Base-by-base conservation (phyloP, 2,797 vertebrate genomes). In the Labeo calbasu region DNA sequence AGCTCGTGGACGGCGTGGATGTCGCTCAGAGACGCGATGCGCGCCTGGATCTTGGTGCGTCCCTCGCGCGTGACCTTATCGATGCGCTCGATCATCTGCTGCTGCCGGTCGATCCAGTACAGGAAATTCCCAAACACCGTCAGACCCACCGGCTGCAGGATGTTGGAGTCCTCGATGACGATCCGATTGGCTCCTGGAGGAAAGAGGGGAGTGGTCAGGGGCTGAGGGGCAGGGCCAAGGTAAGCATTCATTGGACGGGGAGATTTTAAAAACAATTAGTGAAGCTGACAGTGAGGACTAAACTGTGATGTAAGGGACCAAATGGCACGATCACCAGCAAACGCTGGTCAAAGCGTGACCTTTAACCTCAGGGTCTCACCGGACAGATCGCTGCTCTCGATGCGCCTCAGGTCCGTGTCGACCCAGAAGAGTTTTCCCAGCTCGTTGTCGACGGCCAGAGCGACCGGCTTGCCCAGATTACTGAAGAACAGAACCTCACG, bases 71-170 rank as follows among this genome's bases (percentile, higher is more conserved):
- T 97, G 0, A 95, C 97, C 94, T 99, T 99, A 82, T 99, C 96
- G 2, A 99, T 97, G 89, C 98, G 97, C 63, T 99, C 98, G 73
- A 99, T 99, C 98, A 99, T 99, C 92, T 99, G 97, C 90, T 99
- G 98, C 90, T 99, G 98, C 77, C 95, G 96, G 93, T 99, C 98
- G 83, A 99, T 99, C 98, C 98, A 99, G 90, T 99, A 99, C 10
- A 99, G 94, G 94, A 97, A 97, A 86, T 95, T 95, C 77, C 97
- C 97, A 79, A 98, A 99, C 0, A 99, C 97, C 0, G 98, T 99
- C 66, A 99, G 92, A 0, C 98, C 98, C 53, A 99, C 96, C 0
- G 98, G 98, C 93, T 99, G 98, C 88, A 99, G 93, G 89, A 99
- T 98, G 90, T 99, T 99, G 13, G 97, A 97, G 91, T 99, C 98